A percentile compares a stretch with the other conserved stretches of the same genome.
Conservation (phyloP, 2,888 invertebrate species). For the Eremobia ochroleuca region DNA sequence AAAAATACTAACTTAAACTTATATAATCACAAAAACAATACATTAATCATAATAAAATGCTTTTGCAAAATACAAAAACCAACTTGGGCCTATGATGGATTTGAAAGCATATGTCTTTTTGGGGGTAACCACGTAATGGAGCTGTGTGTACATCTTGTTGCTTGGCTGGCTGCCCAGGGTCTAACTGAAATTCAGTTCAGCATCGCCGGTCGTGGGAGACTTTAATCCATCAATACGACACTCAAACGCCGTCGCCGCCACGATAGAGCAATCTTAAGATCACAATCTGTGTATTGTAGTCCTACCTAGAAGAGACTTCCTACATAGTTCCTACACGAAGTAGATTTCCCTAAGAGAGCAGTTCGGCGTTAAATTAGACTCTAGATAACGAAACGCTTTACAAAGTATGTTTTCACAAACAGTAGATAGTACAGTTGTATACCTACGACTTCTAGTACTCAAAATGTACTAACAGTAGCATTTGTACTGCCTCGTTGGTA, state of each 20-base stretch:
- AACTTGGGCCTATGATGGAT: too few relatives aligned
- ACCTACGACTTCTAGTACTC: neutral
- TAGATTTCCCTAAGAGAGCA: neutral
- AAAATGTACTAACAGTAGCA: neutral
- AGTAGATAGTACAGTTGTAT: neutral
- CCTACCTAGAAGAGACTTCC: neutral
- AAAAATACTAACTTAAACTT: too few relatives aligned
- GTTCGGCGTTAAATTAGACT: neutral
- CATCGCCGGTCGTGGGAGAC: too few relatives aligned
- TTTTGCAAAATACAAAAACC: too few relatives aligned
- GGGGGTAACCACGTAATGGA: too few relatives aligned
- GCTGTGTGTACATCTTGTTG: neutral
- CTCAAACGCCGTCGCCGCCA: neutral
- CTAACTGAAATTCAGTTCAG: neutral
- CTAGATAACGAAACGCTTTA: conserved; percentile 9
- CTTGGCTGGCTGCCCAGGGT: too few relatives aligned
- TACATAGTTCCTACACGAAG: neutral
- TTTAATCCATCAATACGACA: neutral
- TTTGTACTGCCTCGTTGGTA: neutral
- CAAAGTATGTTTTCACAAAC: neutral
- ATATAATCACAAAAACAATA: too few relatives aligned
- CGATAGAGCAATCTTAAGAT: neutral
- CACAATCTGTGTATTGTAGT: conserved; percentile 1
- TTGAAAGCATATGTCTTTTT: too few relatives aligned
- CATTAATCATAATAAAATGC: too few relatives aligned